phyloP scores from a whole-genome alignment of 2,113 vertebrate species.

The Corythornis vintsioides region DNA sequence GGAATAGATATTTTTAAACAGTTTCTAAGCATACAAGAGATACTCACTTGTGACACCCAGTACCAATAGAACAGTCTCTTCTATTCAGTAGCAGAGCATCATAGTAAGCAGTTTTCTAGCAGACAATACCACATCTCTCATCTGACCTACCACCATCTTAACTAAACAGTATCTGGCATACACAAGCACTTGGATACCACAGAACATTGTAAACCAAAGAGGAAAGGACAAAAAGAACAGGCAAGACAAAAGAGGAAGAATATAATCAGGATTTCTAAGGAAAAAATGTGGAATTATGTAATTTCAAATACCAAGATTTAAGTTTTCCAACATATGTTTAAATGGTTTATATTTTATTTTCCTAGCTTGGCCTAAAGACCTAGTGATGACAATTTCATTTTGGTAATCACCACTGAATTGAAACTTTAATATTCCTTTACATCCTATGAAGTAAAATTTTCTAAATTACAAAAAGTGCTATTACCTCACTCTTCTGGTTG shows the following conservation, averaged over 20 bases:
- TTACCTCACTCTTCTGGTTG: background rate
- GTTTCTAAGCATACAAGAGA: background rate
- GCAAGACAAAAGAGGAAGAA: background rate
- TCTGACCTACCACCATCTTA: background rate
- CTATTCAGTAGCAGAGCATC: background rate
- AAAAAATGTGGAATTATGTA: background rate
- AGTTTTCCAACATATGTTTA: background rate
- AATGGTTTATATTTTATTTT: background rate
- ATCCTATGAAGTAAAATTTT: background rate
- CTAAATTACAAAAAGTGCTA: background rate
- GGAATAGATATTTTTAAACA: background rate
- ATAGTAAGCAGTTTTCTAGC: background rate
- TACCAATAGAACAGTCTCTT: background rate
- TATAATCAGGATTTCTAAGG: background rate
- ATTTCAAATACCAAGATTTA: background rate
- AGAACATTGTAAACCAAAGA: background rate
- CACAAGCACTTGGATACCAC: background rate
- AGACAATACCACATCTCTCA: background rate
- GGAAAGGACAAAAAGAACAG: background rate
- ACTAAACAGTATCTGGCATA: background rate
- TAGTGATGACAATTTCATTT: background rate
- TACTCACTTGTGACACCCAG: background rate
- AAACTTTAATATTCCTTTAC: background rate
- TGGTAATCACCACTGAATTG: background rate
- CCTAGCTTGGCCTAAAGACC: background rate